These are phyloP conservation scores for Colinus virginianus DNA, from an alignment of 2,113 vertebrate species.

Conservation along the genomic window DNA sequence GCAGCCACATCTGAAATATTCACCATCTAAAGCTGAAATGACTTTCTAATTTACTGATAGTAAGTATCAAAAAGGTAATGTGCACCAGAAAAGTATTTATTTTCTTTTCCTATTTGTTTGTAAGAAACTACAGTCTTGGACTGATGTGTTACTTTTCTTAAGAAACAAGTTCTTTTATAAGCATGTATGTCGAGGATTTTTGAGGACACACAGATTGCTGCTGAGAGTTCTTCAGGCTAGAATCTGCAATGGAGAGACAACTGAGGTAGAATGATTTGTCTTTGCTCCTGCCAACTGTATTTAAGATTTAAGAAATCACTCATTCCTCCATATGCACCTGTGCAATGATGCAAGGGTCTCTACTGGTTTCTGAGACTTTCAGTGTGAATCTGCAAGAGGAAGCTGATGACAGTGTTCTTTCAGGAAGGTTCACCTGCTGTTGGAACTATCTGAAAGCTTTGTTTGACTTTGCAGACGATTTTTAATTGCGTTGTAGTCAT, in stretches of 20 bases:
- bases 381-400: neutral
- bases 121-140: neutral
- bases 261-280: neutral
- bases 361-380: neutral
- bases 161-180: neutral
- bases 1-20: neutral
- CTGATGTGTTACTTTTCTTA: fast-evolving
- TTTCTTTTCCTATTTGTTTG: neutral
- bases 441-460: neutral
- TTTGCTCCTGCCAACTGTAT: neutral
- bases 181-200: neutral
- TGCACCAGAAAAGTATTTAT: neutral
- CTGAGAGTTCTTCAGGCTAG: neutral
- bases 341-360: fast-evolving
- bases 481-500: neutral
- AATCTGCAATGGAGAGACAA: neutral
- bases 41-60: neutral
- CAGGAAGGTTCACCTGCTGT: neutral
- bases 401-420: neutral
- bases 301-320: neutral
- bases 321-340: neutral
- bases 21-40: neutral
- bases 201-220: neutral
- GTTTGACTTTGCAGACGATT: neutral
- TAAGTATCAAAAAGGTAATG: neutral